Percentiles rank a stretch among this genome's conserved stretches.
These are phyloP conservation scores for Cyclargus thomasi DNA, from an alignment of 1,140 invertebrate genomes.

Conservation along the genomic window DNA sequence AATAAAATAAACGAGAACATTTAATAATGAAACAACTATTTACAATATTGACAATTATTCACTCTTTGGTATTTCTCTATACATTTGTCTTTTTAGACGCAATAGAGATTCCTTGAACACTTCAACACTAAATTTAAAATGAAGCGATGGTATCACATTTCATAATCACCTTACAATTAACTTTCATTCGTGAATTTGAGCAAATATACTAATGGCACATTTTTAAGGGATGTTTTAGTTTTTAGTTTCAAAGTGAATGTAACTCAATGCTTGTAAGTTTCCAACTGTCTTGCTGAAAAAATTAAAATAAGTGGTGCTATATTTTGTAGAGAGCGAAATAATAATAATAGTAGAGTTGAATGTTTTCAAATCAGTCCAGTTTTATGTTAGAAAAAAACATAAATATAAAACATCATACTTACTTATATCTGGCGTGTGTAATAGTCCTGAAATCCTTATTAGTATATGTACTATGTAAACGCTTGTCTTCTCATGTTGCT, in stretches of 20 bases:
- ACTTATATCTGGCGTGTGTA: background rate
- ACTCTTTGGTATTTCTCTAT: conserved; percentile 25
- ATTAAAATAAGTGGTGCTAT: background rate
- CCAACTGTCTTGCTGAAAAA: conserved; percentile 6
- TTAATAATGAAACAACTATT: conserved; percentile 37
- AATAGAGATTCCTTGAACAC: conserved; percentile 10
- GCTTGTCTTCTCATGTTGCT: background rate
- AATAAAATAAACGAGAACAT: conserved; percentile 46
- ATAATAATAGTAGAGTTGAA: background rate
- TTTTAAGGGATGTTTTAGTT: background rate
- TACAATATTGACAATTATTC: conserved; percentile 35
- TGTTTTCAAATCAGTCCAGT: background rate
- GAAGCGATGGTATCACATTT: conserved; percentile 14
- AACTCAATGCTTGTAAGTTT: background rate
- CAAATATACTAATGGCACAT: conserved; percentile 30
- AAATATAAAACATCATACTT: background rate
- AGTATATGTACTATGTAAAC: conserved; percentile 1
- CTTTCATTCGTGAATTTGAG: conserved; percentile 24
- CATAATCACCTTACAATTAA: conserved; percentile 8
- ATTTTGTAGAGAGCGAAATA: conserved; percentile 1
- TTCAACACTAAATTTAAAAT: conserved; percentile 7
- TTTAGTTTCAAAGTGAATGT: background rate
- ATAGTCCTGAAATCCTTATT: background rate
- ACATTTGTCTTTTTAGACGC: conserved; percentile 21
- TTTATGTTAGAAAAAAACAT: background rate